phyloP scores from a whole-genome alignment of 2,888 invertebrate species.

The Platypus cylindrus region DNA sequence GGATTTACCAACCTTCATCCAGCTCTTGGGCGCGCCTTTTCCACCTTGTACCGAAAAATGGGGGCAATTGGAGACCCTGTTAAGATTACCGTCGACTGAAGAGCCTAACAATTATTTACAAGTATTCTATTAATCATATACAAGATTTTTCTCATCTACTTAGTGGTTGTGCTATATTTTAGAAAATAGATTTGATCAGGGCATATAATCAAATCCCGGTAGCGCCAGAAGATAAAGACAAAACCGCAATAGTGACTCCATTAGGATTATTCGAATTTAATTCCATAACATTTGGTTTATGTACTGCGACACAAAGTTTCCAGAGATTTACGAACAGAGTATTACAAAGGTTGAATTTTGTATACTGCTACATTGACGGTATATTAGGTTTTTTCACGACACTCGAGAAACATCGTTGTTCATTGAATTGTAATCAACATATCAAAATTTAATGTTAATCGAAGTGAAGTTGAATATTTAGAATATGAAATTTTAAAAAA shows the following conservation, averaged over 20 bases:
- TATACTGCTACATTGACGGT: constrained; percentile 8
- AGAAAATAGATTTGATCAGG: neutral
- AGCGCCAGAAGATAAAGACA: no score
- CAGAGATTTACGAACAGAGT: constrained; percentile 7
- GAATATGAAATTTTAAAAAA: constrained; percentile 3
- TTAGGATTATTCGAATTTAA: constrained; percentile 8
- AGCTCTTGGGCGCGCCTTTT: constrained; percentile 3
- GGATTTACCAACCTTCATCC: constrained; percentile 1
- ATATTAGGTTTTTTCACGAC: constrained; percentile 5
- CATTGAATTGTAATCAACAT: no score
- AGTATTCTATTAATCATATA: neutral
- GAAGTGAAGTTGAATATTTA: constrained; percentile 4
- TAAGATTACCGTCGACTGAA: neutral
- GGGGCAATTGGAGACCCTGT: neutral
- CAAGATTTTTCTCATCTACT: neutral
- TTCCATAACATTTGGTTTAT: constrained; percentile 5
- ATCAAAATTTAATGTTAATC: constrained; percentile 5
- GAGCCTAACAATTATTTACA: neutral
- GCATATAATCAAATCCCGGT: constrained; percentile 1
- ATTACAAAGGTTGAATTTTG: constrained; percentile 6
- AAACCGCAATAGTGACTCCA: constrained; percentile 4
- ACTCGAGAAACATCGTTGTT: constrained; percentile 3
- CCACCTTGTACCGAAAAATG: constrained; percentile 2
- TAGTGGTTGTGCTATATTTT: neutral
- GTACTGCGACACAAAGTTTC: neutral